Conservation (phyloP, 2,113 vertebrate genomes). For the Ceyx melanurus region DNA sequence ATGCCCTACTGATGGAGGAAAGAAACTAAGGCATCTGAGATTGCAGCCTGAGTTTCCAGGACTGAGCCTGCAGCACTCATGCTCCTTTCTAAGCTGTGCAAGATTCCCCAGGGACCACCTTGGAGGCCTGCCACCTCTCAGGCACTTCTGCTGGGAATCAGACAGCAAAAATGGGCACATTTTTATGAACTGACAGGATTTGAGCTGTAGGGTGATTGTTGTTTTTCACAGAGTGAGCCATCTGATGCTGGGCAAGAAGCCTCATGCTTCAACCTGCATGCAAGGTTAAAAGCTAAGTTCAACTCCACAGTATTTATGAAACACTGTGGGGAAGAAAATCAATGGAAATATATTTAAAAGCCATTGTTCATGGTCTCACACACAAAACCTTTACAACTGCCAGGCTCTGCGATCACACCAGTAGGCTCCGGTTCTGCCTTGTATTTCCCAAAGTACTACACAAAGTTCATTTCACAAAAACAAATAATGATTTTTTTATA, state of each 20-base stretch:
- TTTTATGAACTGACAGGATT: not conserved
- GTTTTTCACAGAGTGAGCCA: not conserved
- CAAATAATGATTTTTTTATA: not conserved
- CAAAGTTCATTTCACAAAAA: not conserved
- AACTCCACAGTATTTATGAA: conserved; percentile 24
- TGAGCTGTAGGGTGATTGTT: not conserved
- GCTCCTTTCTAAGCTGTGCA: not conserved
- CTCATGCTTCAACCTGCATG: not conserved
- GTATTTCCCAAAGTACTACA: not conserved
- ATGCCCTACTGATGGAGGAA: not conserved
- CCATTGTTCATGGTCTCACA: not conserved
- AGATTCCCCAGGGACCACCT: not conserved
- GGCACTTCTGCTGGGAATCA: fast-evolving
- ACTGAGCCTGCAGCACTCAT: fast-evolving
- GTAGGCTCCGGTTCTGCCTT: not conserved
- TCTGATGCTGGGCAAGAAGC: not conserved
- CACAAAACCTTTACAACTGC: not conserved
- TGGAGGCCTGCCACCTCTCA: not conserved
- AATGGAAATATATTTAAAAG: conserved; percentile 9
- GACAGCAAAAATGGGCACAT: not conserved
- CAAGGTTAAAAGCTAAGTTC: conserved; percentile 2
- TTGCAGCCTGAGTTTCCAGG: not conserved
- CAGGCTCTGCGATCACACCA: not conserved
- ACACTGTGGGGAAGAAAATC: conserved; percentile 8
- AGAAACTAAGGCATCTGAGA: not conserved